Base-by-base conservation (phyloP, 2,113 vertebrate genomes). In the Petroica traversi region DNA sequence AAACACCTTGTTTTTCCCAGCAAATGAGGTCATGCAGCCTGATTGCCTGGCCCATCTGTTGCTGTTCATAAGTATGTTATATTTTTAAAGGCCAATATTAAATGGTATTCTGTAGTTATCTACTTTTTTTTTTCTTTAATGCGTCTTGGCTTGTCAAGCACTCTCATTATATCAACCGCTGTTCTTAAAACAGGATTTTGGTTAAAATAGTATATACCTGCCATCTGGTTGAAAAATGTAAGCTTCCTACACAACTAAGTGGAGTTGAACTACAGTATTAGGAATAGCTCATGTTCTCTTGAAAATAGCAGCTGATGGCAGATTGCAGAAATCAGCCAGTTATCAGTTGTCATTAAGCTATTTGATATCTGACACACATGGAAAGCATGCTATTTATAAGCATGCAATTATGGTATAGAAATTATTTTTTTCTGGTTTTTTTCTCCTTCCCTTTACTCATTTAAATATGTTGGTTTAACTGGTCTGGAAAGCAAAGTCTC, bases 231-330 rank as follows among this genome's bases (percentile, higher is more conserved):
- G 96, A 97, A 92, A 96, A 97, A 96, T 93, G 80, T 62, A 90
- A 96, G 89, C 92, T 95, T 97, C 96, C 95, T 95, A 95, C 95
- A 97, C 93, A 93, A 92, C 63, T 86, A 90, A 97, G 91, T 83
- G 67, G 73, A 85, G 88, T 94, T 96, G 88, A 77, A 86, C 69
- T 80, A 79, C 1, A 8, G 58, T 84, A 74, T 87, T 96, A 92
- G 85, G 96, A 97, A 96, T 96, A 95, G 95, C 85, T 94, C 24
- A 7, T 97, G 96, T 97, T 94, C 94, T 95, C 94, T 95, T 95
- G 92, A 96, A 97, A 98, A 97, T 90, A 95, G 94, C 93, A 97
- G 88, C 91, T 95, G 96, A 97, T 92, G 93, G 95, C 97, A 97
- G 94, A 94, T 97, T 97, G 96, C 51, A 97, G 93, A 97, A 98